Evolutionary conservation across 1,140 invertebrate species (phyloP).

Genomic region (Drosophila auraria): DNA sequence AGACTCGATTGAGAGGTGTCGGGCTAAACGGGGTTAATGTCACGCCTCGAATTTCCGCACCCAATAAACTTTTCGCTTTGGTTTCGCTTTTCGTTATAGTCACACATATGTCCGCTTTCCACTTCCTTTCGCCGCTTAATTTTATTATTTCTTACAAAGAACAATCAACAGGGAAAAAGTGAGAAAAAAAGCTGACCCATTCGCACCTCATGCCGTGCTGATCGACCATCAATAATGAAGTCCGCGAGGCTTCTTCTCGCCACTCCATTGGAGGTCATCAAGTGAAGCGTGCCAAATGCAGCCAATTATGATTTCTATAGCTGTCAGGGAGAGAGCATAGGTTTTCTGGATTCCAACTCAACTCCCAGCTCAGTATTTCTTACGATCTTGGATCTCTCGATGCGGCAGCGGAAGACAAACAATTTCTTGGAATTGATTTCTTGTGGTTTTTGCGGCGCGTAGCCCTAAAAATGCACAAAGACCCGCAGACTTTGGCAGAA

Average conservation of each 20-base stretch:
- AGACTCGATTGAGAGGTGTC: slow-evolving; percentile 16
- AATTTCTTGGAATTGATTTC: slow-evolving; percentile 81
- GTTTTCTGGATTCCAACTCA: neutral
- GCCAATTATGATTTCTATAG: slow-evolving; percentile 59
- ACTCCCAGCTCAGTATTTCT: neutral
- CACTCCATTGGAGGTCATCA: slow-evolving; percentile 12
- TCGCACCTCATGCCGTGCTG: slow-evolving; percentile 73
- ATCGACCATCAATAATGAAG: slow-evolving; percentile 73
- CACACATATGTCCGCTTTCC: slow-evolving; percentile 52
- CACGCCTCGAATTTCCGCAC: slow-evolving; percentile 64
- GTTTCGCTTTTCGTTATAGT: slow-evolving; percentile 46
- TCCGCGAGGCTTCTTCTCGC: slow-evolving; percentile 9
- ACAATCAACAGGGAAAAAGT: slow-evolving; percentile 11
- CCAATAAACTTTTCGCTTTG: slow-evolving; percentile 50
- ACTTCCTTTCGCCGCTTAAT: slow-evolving; percentile 68
- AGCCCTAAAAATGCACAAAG: slow-evolving; percentile 73
- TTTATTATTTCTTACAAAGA: slow-evolving; percentile 45
- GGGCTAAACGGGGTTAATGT: slow-evolving; percentile 46
- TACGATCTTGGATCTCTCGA: slow-evolving; percentile 5
- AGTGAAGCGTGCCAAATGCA: slow-evolving; percentile 72
- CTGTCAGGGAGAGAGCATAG: neutral
- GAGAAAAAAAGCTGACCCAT: slow-evolving; percentile 24
- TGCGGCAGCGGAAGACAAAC: slow-evolving; percentile 74
- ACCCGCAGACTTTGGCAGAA: slow-evolving; percentile 18
- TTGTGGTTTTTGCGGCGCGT: slow-evolving; percentile 75